Base-by-base conservation (phyloP, 2,888 invertebrate genomes). In the Panorpa germanica region DNA sequence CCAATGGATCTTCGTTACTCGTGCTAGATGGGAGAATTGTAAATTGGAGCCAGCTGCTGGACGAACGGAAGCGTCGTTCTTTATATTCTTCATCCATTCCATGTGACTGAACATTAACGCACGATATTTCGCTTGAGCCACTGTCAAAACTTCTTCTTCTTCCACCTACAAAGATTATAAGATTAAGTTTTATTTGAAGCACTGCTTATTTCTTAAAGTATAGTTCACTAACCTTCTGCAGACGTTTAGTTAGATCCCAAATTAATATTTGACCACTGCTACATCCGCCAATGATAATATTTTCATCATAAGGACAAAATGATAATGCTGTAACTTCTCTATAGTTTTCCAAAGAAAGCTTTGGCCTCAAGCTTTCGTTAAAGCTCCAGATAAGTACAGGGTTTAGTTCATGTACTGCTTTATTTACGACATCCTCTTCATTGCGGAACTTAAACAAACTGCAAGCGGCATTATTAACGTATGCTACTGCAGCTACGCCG, bases 321-420 rank as follows among this genome's bases (percentile, higher is more conserved):
- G 70, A 63, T 7, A 80, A 47, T 1, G 57, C 49, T 18, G 65
- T 65, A 0, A 77, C 65, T 51, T 75, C 73, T 22, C 73, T 57
- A 1, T 70, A 64, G 4, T 70, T 57, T 45, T 75, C 66, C 30
- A 81, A 59, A 40, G 69, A 64, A 23, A 81, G 49, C 52, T 74
- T 77, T 12, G 75, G 75, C 15, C 63, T 53, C 3, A 81, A 50
- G 31, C 65, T 67, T 40, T 81, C 77, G 16, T 61, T 58, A 37
- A 77, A 72, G 38, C 75, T 74, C 80, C 81, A 81, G 38, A 80
- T 59, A 35, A 78, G 54, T 2, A 77, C 70, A 1, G 69, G 66
- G 47, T 75, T 72, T 3, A 63, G 48, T 4, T 66, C 65, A 31
- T 71, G 62, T 0, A 67, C 62, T 2, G 68, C 61, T 41, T 63